phyloP scores from a whole-genome alignment of 2,113 vertebrate genomes.

The Corydoras maculifer region DNA sequence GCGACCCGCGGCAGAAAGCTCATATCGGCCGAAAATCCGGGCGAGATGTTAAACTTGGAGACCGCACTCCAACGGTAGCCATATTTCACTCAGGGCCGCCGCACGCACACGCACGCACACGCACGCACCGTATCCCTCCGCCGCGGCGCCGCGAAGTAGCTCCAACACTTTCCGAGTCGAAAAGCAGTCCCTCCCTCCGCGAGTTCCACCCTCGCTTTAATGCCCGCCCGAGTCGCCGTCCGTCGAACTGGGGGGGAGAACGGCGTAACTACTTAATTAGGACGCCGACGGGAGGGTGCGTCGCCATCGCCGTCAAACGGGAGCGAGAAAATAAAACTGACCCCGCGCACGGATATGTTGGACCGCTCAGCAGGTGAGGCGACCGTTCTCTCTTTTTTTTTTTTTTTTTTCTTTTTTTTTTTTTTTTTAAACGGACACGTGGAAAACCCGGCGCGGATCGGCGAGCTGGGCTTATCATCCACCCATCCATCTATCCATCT shows the following conservation, averaged over 20 bases:
- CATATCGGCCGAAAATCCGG: not conserved
- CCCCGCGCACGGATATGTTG: conserved; percentile 68
- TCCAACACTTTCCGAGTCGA: not conserved
- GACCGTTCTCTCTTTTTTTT: conserved; percentile 36
- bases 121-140: conserved; percentile 3
- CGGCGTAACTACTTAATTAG: no score
- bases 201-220: not conserved
- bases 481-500: no score
- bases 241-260: no score
- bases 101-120: not conserved
- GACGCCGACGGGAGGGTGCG: no score
- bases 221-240: no score
- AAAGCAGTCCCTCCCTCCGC: not conserved
- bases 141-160: conserved; percentile 3
- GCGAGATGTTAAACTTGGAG: conserved; percentile 48
- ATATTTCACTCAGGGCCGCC: conserved; percentile 45
- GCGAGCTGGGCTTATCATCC: no score
- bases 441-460: conserved; percentile 20
- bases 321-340: conserved; percentile 53
- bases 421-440: conserved; percentile 17
- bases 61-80: conserved; percentile 48
- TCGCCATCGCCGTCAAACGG: no score
- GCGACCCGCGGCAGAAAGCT: not conserved
- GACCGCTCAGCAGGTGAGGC: conserved; percentile 71
- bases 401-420: conserved; percentile 19